Percentiles rank a stretch among this genome's conserved stretches.
Evolutionary conservation across 2,113 vertebrate species (phyloP).

Genomic region (Dicentrarchus labrax): DNA sequence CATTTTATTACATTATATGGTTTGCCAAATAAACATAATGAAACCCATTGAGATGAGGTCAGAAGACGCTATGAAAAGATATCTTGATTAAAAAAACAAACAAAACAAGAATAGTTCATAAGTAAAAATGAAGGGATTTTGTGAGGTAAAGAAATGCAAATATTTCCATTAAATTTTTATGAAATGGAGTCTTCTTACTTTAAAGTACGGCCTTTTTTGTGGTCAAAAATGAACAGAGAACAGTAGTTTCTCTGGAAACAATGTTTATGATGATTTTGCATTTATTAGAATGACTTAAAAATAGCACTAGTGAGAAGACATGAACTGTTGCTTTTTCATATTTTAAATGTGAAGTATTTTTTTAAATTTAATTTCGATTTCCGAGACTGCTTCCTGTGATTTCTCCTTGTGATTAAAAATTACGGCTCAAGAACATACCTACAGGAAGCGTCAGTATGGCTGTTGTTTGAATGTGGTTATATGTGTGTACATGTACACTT

Average conservation of each 20-base stretch:
- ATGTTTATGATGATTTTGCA: slow-evolving; percentile 16
- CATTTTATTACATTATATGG: slow-evolving; percentile 9
- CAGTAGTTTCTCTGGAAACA: not conserved
- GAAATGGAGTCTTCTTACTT: not conserved
- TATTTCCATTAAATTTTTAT: not conserved
- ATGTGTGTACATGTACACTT: not conserved
- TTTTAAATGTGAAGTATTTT: not conserved
- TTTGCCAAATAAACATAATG: slow-evolving; percentile 9
- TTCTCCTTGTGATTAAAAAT: not conserved
- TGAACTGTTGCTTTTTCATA: slow-evolving; percentile 1
- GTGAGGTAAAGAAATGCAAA: not conserved
- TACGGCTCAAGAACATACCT: not conserved
- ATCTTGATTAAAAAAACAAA: slow-evolving; percentile 8
- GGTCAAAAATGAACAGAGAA: not conserved
- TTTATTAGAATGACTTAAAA: slow-evolving; percentile 5
- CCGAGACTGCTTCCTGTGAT: not conserved
- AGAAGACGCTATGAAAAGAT: not conserved
- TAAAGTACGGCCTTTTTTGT: not conserved
- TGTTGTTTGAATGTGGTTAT: slow-evolving; percentile 1
- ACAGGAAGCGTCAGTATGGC: not conserved
- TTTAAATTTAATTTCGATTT: not conserved
- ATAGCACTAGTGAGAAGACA: not conserved
- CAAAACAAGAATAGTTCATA: not conserved
- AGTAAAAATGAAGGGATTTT: not conserved
- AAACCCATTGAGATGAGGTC: slow-evolving; percentile 15